Evolutionary conservation across 2,113 vertebrate genomes (phyloP).

Genomic region (Myocastor coypus): DNA sequence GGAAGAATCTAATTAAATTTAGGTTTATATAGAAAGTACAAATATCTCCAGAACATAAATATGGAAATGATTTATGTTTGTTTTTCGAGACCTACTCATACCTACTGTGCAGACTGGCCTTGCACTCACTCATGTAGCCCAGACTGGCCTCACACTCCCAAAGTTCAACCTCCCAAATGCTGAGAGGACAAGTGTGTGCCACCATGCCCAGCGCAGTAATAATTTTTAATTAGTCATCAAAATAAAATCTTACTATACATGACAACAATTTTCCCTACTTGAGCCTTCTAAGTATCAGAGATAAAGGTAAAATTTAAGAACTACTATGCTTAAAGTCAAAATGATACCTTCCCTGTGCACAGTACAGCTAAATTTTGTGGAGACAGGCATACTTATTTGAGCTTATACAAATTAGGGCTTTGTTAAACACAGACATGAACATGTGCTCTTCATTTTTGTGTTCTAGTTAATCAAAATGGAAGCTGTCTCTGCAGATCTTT

Average conservation of each 20-base stretch:
- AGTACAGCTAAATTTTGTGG: not conserved
- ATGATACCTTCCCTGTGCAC: not conserved
- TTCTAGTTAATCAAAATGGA: slow-evolving; percentile 2
- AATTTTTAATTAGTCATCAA: slow-evolving; percentile 30
- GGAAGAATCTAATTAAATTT: slow-evolving; percentile 38
- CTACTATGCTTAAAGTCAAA: slow-evolving; percentile 1
- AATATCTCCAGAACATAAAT: not conserved
- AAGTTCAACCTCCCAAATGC: too few species aligned
- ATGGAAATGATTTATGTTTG: not conserved
- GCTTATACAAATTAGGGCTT: not conserved
- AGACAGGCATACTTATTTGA: not conserved
- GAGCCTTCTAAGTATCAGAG: not conserved
- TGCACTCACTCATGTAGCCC: too few species aligned
- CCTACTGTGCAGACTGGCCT: too few species aligned
- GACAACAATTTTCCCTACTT: slow-evolving; percentile 21
- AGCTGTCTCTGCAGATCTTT: not conserved
- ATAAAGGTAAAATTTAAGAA: slow-evolving; percentile 1
- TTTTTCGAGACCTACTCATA: too few species aligned
- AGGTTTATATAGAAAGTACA: not conserved
- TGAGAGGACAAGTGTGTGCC: too few species aligned
- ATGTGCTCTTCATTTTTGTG: not conserved
- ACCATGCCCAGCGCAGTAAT: not conserved
- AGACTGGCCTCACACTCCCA: too few species aligned
- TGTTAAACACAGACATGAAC: slow-evolving; percentile 26
- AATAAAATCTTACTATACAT: slow-evolving; percentile 28